Base-by-base conservation (phyloP, 1,140 invertebrate genomes). In the Maconellicoccus hirsutus region DNA sequence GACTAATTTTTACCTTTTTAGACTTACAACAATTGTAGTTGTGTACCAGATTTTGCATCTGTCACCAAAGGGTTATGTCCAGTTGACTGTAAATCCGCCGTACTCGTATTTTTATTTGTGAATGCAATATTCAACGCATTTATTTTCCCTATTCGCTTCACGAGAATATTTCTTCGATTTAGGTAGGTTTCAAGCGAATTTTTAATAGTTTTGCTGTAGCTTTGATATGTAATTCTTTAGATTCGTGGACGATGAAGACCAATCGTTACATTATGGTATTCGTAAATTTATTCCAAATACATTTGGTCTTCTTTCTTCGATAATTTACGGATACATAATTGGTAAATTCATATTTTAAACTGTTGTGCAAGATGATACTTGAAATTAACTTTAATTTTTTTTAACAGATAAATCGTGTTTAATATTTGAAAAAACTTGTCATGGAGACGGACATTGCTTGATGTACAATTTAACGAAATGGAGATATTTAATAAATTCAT, bases 401-500 rank as follows among this genome's bases (percentile, higher is more conserved):
- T n/a, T 63, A 16, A 25, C 38, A 73, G 72, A 73, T n/a, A 19
- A 63, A 0, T 70, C 72, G 7, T 73, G 72, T 26, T 22, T 71
- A 1, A 33, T 73, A 1, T 73, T 70, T 70, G 70, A 63, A 10
- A 27, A 33, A 1, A 71, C 63, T 6, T 71, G 70, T 21, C 70
- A 70, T n/a, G n/a, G 23, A 1, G 23, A 59, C 0, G 72, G 72
- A 26, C 88, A 89, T 75, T 89, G 87, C 76, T 89, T 87, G 87
- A 78, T 89, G 0, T 89, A 88, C 74, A 85, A 89, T 77, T 84
- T 86, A 6, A 83, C 83, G 73, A 81, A 81, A n/a, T 77, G 89
- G 73, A 82, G 86, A 76, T 86, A 86, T 74, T 81, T 82, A n/a
- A 75, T 89, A 27, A 87, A 88, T 77, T 85, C 86, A 69, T 87